Evolutionary conservation across 2,888 invertebrate species (phyloP), one percentile per base, ranked within the genome.

Genomic region (Heliothis peltigera): DNA sequence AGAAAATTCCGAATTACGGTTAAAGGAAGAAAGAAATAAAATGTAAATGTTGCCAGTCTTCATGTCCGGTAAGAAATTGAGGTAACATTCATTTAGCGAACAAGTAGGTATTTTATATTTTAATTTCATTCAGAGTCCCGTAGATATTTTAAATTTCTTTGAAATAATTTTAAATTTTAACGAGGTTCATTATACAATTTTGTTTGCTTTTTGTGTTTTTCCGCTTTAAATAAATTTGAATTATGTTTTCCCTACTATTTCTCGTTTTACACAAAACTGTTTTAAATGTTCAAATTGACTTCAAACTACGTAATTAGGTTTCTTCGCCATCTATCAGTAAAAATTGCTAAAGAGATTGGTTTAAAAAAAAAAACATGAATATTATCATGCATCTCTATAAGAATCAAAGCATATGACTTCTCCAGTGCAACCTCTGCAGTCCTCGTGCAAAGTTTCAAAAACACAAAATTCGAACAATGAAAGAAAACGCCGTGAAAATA

Each of bases 31-130:
- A 28, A 42, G 39, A 48, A 47, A 63, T 43, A 17, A 57, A 70
- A 76, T 54, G 25, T 43, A 35, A 62, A 70, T 51, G n/a, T 51
- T 25, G 15, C 22, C 25, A 67, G 18, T 28, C 0, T 39, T 39
- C n/a, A n/a, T n/a, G 39, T n/a, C 39, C 39, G 39, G 39, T 39
- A 39, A 15, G 39, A 21, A 39, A 22, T 19, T 18, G 39, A 39
- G 39, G 39, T 39, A 39, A 15, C 39, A n/a, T 39, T 39, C 15
- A 39, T 39, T 39, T 39, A 39, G 39, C 39, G n/a, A 39, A 39
- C 39, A 39, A 39, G 39, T n/a, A n/a, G n/a, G n/a, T 39, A 39
- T 39, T 39, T 39, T 39, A n/a, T n/a, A 39, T n/a, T 39, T 28
- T 17, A 28, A 49, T 49, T 25, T 17, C n/a, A 48, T 15, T 48